Evolutionary conservation across 2,888 invertebrate genomes (phyloP).

Genomic region (Agrotis exclamationis): DNA sequence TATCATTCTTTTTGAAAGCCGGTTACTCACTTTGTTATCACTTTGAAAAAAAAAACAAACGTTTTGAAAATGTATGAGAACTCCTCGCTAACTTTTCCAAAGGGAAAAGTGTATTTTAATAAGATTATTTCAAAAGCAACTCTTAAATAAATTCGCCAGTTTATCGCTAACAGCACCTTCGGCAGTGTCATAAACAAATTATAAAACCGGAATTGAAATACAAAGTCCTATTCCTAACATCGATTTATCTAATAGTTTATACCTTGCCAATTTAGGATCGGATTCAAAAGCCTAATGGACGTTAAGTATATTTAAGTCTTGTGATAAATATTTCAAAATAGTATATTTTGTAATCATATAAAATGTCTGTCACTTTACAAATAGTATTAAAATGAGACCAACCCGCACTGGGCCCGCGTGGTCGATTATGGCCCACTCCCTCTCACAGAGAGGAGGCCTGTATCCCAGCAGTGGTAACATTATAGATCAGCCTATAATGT

Average conservation of each 20-base stretch:
- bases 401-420: no score
- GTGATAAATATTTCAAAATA: constrained; percentile 17
- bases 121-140: background rate
- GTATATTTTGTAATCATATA: constrained; percentile 14
- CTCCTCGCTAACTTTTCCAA: background rate
- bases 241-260: constrained; percentile 39
- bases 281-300: constrained; percentile 34
- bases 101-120: constrained; percentile 6
- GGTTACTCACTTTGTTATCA: no score
- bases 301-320: constrained; percentile 33
- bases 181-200: constrained; percentile 41
- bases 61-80: background rate
- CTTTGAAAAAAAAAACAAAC: background rate
- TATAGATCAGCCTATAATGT: no score
- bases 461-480: no score
- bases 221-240: constrained; percentile 42
- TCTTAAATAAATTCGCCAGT: constrained; percentile 21
- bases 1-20: no score
- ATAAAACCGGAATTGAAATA: constrained; percentile 44
- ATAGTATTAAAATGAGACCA: no score
- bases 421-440: no score
- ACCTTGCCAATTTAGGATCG: constrained; percentile 31
- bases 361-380: background rate
- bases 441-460: no score
- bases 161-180: constrained; percentile 22